Base-by-base conservation (phyloP, 1,140 invertebrate species). In the Drosophila sp. region DNA sequence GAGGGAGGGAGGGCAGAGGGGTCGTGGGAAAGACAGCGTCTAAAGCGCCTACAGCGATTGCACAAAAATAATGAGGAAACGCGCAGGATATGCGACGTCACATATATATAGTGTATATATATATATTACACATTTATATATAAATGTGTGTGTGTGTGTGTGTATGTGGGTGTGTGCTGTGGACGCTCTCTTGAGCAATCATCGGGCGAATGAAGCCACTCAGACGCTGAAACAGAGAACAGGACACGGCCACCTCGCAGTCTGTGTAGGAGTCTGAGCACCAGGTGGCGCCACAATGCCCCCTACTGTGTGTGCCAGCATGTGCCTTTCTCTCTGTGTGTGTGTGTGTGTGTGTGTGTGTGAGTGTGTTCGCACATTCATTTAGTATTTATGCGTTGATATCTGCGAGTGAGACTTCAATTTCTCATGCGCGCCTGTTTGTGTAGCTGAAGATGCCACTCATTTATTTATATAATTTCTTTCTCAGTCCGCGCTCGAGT, bases 61-160 rank as follows among this genome's bases (percentile, higher is more conserved):
- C 83, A 87, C 83, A 87, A 89, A 87, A 87, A 87, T 87, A 87
- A 87, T 87, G 83, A 87, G 83, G 79, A 87, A 89, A 76, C 72
- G 76, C 76, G 64, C 83, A 89, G 83, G 83, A 87, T 89, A 78
- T 89, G 78, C 78, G 78, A 67, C 66, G 71, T 46, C 79, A 76
- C 56, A 58, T 51, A 48, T 27, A 51, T 21, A 46, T 36, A 46
- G n/a, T n/a, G n/a, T n/a, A n/a, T n/a, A n/a, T n/a, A n/a, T n/a
- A n/a, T n/a, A n/a, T n/a, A n/a, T n/a, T 6, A 38, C 48, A 67
- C 43, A 54, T 25, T 46, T 29, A 21, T 27, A 46, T 11, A 41
- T 29, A 36, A n/a, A 43, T 45, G 62, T 18, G 34, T 41, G 41
- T 41, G 8, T 34, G 29, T 34, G 27, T 53, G 38, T 5, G 13